Evolutionary conservation across 2,888 invertebrate species (phyloP), one percentile per base, ranked within the genome.

Genomic region (Linnaemya vulpina): DNA sequence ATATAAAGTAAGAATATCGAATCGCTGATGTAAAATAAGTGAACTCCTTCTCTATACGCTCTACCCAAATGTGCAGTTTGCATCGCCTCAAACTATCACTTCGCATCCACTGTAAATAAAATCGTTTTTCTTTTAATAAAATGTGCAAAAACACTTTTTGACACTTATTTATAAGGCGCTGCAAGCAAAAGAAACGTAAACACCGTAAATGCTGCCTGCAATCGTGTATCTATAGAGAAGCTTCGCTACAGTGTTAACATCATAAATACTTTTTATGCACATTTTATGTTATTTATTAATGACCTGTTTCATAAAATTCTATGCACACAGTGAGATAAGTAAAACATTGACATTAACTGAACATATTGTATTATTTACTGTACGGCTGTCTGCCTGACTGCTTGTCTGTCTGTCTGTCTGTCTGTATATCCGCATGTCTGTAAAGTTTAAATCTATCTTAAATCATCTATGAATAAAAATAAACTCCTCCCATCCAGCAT

Each of bases 271-370:
- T 67, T 35, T 65, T 38, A 53, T 40, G 30, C n/a, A n/a, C 38
- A 49, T 53, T 71, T 53, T 55, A 63, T 63, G 46, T 35, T 71
- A 43, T 46, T 79, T 46, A 65, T 63, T 79, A 73, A 80, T 65
- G 73, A 73, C 60, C 60, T 43, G 35, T 74, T 80, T 80, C 71
- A 67, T 73, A 73, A 65, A 58, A 25, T 25, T 65, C 63, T 58
- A 13, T 38, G 43, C 53, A 62, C 58, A 63, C 63, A 15, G n/a
- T 8, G 11, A 38, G 15, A 17, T 22, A 58, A 67, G 17, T 11
- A 65, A 49, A 51, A 81, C 38, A 71, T 55, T 17, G 40, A 49
- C 22, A 62, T 76, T 68, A 53, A 78, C 70, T 63, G 53, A 30
- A 22, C 53, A 35, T 78, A 11, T 70, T 62, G 35, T 65, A 55